Conservation (phyloP, 2,113 vertebrate genomes). For the Eurypyga helias region DNA sequence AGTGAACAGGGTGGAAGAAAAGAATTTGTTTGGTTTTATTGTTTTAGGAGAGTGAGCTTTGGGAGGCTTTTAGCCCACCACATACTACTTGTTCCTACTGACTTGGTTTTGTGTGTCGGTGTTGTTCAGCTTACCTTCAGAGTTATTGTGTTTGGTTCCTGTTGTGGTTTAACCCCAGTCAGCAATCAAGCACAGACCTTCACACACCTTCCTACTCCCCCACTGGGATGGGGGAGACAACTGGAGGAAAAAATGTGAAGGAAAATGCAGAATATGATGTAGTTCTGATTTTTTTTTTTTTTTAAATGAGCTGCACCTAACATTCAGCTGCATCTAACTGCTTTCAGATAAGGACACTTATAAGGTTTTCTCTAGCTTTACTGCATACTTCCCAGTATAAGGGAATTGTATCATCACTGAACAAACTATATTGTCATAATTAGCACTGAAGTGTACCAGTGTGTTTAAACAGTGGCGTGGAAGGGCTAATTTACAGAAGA, state of each 20-base stretch:
- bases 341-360: not conserved
- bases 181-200: too few relatives aligned
- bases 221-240: too few relatives aligned
- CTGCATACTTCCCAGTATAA: not conserved
- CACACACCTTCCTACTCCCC: too few relatives aligned
- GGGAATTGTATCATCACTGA: not conserved
- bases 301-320: not conserved
- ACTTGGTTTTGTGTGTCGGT: not conserved
- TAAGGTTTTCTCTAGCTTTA: not conserved
- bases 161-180: too few relatives aligned
- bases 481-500: not conserved
- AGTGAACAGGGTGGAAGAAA: not conserved
- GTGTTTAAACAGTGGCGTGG: not conserved
- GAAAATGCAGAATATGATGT: not conserved
- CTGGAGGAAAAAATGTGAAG: not conserved
- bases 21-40: not conserved
- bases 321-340: not conserved
- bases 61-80: not conserved
- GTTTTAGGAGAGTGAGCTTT: not conserved
- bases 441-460: not conserved
- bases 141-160: not conserved
- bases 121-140: not conserved
- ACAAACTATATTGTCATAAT: not conserved
- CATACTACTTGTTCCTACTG: not conserved
- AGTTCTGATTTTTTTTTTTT: not conserved